Base-by-base conservation (phyloP, 2,888 invertebrate genomes). In the Zonitis immaculata region DNA sequence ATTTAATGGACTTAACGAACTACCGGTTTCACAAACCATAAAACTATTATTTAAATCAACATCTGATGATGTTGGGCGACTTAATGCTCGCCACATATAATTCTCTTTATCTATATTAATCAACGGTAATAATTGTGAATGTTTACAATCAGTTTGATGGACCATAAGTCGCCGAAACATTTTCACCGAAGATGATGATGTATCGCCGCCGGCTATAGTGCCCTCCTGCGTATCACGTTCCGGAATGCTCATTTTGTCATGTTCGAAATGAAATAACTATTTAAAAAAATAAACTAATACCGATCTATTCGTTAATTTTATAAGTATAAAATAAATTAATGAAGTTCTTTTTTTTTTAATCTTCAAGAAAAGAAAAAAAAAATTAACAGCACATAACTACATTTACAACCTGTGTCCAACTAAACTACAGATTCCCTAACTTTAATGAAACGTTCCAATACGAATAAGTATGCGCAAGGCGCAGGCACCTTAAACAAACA, bases 51-150 rank as follows among this genome's bases (percentile, higher is more conserved):
- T 35, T 65, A 73, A 63, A 63, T 73, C 72, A 47, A 71, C 61
- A 54, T 64, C 65, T 48, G 59, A 49, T 30, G 55, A 45, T 45
- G 51, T 59, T 59, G 70, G 66, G 57, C 67, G 68, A 64, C 73
- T 70, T 49, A 76, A 71, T 56, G 75, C 76, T 60, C 78, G 76
- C 60, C 79, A 65, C 78, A 79, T 79, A 69, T 80, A 80, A 67
- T 80, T 80, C 62, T 79, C 78, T 49, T 77, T 71, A 72, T 80
- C 80, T 58, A 79, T 75, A 67, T 75, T 76, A 57, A 77, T 72
- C 70, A 59, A 74, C 65, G 66, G 66, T 68, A 66, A 66, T 64
- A 66, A 62, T 61, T 65, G 64, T 57, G 66, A 64, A 53, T 51
- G 50, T 47, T 61, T 61, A 60, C 67, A 66, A 54, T 58, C 60